Evolutionary conservation across 2,113 vertebrate species (phyloP).

Genomic region (Carassius auratus): DNA sequence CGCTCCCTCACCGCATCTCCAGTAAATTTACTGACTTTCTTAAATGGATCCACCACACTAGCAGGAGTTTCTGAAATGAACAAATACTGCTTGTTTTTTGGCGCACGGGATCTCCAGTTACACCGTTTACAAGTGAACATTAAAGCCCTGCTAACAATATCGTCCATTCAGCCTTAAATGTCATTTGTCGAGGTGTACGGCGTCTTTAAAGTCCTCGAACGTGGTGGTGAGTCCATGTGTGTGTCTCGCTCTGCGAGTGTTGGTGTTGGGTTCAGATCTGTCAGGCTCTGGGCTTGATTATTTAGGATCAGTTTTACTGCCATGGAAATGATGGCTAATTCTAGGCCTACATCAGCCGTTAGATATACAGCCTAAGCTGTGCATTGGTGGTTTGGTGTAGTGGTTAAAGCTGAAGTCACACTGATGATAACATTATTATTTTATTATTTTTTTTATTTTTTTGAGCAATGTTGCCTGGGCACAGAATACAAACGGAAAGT

Average conservation of each 20-base stretch:
- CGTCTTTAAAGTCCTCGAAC: constrained; percentile 59
- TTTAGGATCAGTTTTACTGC: constrained; percentile 9
- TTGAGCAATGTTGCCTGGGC: too few species aligned
- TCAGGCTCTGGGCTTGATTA: constrained; percentile 11
- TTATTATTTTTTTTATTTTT: too few species aligned
- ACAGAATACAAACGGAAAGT: too few species aligned
- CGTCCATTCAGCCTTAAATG: constrained; percentile 51
- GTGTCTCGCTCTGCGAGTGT: constrained; percentile 12
- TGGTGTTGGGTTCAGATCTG: constrained; percentile 8
- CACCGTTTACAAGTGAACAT: constrained; percentile 64
- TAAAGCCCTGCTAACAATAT: constrained; percentile 57
- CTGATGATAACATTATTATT: too few species aligned
- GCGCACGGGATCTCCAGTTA: not conserved
- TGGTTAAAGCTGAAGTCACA: not conserved
- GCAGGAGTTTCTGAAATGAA: constrained; percentile 46
- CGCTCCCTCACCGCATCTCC: constrained; percentile 62
- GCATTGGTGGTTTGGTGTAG: not conserved
- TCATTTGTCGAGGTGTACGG: constrained; percentile 43
- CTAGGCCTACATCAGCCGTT: not conserved
- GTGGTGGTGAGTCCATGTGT: constrained; percentile 56
- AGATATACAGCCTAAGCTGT: not conserved
- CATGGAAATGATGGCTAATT: not conserved
- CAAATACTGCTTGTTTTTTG: constrained; percentile 52
- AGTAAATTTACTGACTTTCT: constrained; percentile 65
- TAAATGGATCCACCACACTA: constrained; percentile 46